phyloP scores from a whole-genome alignment of 1,140 invertebrate genomes.

The Sycophila sp. region DNA sequence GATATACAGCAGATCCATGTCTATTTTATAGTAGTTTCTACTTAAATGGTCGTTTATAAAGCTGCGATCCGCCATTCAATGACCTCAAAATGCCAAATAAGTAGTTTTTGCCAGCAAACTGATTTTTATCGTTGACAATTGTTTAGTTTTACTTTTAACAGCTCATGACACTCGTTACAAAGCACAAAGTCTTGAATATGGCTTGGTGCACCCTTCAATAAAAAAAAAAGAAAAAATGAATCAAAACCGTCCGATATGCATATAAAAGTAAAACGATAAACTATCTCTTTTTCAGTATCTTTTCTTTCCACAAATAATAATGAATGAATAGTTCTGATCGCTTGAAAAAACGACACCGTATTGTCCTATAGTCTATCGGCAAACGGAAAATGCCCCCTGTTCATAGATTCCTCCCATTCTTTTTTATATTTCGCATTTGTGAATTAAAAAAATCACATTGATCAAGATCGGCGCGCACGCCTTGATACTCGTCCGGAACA shows the following conservation, averaged over 20 bases:
- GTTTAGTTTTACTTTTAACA: slow-evolving; percentile 13
- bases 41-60: background rate
- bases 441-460: slow-evolving; percentile 38
- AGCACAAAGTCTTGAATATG: slow-evolving; percentile 39
- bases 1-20: slow-evolving; percentile 10
- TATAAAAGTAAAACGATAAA: slow-evolving; percentile 49
- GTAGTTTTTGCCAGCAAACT: slow-evolving; percentile 29
- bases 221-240: slow-evolving; percentile 47
- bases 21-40: background rate
- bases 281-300: slow-evolving; percentile 30
- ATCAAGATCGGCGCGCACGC: slow-evolving; percentile 35
- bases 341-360: slow-evolving; percentile 46
- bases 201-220: slow-evolving; percentile 38
- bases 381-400: slow-evolving; percentile 37
- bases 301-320: slow-evolving; percentile 8
- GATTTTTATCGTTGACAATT: slow-evolving; percentile 7
- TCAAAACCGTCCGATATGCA: slow-evolving; percentile 47
- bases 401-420: slow-evolving; percentile 27
- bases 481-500: slow-evolving; percentile 42
- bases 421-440: slow-evolving; percentile 23
- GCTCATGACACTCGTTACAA: slow-evolving; percentile 28
- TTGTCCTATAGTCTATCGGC: slow-evolving; percentile 43
- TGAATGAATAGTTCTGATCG: slow-evolving; percentile 42
- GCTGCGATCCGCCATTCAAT: background rate
- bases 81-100: slow-evolving; percentile 11